Evolutionary conservation across 2,888 invertebrate genomes (phyloP).

Genomic region (Lepidonotus clava): DNA sequence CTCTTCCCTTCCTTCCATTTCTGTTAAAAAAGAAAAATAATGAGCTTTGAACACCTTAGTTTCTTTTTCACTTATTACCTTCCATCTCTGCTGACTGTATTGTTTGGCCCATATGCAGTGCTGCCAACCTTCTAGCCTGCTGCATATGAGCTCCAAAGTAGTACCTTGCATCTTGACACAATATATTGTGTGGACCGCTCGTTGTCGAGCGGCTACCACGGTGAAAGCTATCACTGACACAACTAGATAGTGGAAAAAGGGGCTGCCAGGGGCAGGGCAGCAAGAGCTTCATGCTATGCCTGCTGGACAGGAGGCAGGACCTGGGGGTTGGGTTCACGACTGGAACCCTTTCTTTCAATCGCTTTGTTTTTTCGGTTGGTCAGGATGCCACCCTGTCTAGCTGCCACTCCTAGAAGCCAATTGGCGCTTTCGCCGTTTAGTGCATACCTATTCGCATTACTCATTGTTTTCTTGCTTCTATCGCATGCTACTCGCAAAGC

Average conservation of each 20-base stretch:
- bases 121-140: constrained; percentile 25
- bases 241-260: constrained; percentile 50
- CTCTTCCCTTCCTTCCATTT: neutral
- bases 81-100: constrained; percentile 29
- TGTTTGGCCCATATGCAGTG: constrained; percentile 40
- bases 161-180: constrained; percentile 35
- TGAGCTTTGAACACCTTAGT: neutral
- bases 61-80: neutral
- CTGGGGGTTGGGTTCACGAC: too few species aligned
- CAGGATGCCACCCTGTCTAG: too few species aligned
- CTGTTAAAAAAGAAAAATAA: neutral
- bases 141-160: constrained; percentile 54
- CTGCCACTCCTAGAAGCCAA: too few species aligned
- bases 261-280: constrained; percentile 30
- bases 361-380: too few species aligned
- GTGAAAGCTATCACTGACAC: constrained; percentile 52
- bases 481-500: too few species aligned
- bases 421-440: too few species aligned
- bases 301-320: too few species aligned
- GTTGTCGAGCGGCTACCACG: neutral
- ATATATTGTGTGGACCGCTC: neutral
- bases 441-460: too few species aligned
- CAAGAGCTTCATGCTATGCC: neutral
- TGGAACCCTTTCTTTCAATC: too few species aligned
- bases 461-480: too few species aligned